A percentile compares a stretch with the other conserved stretches of the same genome.
phyloP scores from a whole-genome alignment of 2,888 invertebrate genomes.

The Microplitis deprimator region DNA sequence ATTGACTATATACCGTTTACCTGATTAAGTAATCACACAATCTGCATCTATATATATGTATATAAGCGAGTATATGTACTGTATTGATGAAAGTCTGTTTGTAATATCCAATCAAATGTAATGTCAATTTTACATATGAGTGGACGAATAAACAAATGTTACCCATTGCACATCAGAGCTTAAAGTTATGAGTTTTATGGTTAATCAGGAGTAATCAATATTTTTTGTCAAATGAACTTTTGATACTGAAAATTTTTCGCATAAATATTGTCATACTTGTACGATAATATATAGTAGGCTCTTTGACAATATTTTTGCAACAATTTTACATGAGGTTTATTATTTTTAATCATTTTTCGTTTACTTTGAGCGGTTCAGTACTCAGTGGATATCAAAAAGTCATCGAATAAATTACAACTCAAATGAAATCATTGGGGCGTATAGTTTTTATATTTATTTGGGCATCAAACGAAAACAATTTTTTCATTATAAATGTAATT shows the following conservation, averaged over 20 bases:
- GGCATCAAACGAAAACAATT: background rate
- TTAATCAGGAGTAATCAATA: background rate
- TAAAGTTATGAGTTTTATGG: background rate
- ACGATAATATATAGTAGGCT: background rate
- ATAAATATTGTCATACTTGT: background rate
- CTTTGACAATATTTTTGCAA: background rate
- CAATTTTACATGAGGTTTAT: background rate
- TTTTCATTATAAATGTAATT: background rate
- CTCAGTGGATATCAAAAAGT: background rate
- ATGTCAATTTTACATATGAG: background rate
- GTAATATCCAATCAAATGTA: background rate
- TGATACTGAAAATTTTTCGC: background rate
- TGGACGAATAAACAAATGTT: background rate
- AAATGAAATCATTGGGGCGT: background rate
- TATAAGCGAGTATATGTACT: background rate
- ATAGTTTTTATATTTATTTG: background rate
- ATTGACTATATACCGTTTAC: conserved; percentile 55
- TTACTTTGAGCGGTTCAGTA: background rate
- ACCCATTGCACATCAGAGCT: background rate
- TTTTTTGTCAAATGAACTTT: background rate
- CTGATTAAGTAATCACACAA: conserved; percentile 33
- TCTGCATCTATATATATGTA: background rate
- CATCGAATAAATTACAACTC: background rate
- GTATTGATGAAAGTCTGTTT: background rate
- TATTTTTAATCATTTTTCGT: background rate